Percentiles rank a stretch among this genome's conserved stretches.
These are phyloP conservation scores for Pygoscelis adeliae DNA, from an alignment of 2,113 vertebrate species.

Conservation along the genomic window DNA sequence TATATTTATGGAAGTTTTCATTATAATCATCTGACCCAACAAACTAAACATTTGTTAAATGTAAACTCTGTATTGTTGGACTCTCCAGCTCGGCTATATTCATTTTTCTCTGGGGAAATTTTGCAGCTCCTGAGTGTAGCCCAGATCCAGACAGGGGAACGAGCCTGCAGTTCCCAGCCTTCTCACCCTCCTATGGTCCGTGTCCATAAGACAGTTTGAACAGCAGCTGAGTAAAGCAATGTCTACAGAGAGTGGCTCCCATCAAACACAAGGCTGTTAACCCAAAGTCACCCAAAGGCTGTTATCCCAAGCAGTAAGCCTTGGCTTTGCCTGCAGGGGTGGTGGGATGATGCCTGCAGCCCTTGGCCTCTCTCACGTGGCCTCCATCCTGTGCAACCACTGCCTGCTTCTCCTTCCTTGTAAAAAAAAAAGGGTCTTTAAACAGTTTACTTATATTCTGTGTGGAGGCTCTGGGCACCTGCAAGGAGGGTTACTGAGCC, in stretches of 20 bases:
- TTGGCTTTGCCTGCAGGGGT: neutral
- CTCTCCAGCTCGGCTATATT: neutral
- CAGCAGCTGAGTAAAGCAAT: rapidly evolving
- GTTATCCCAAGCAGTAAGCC: neutral
- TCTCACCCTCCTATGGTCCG: rapidly evolving
- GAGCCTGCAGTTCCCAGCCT: neutral
- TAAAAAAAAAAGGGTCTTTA: neutral
- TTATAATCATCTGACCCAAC: neutral
- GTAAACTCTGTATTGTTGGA: neutral
- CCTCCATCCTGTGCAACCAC: rapidly evolving
- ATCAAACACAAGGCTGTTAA: neutral
- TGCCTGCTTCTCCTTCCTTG: neutral
- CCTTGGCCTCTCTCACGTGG: neutral
- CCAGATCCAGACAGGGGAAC: neutral
- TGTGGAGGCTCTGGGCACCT: rapidly evolving
- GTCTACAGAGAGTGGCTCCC: neutral
- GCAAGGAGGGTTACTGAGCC: neutral
- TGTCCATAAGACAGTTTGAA: neutral
- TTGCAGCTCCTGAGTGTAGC: neutral
- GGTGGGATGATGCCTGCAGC: neutral
- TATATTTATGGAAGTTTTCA: neutral
- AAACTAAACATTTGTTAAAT: neutral
- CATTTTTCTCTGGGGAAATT: neutral
- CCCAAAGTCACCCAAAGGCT: neutral
- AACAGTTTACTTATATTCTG: neutral